Conservation (phyloP, 92 coral and sea anemone genomes). For the Epizoanthus ramosus region DNA sequence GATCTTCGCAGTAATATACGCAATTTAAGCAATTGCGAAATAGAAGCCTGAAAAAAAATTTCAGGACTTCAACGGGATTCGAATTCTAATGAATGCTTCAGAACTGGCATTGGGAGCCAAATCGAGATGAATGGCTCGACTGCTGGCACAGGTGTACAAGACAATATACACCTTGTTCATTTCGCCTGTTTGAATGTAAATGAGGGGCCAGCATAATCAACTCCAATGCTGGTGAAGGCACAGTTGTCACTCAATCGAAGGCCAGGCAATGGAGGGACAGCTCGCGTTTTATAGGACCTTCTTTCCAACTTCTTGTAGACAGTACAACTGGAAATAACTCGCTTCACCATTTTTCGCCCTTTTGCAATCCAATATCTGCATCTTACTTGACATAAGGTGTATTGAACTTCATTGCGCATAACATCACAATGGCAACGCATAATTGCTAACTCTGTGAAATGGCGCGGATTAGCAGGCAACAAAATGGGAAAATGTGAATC, state of each 20-base stretch:
- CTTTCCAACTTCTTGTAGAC: conserved; percentile 44
- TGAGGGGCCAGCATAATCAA: conserved; percentile 39
- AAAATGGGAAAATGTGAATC: conserved; percentile 43
- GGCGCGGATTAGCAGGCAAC: conserved; percentile 40
- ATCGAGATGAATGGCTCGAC: conserved; percentile 40
- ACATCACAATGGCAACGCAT: conserved; percentile 39
- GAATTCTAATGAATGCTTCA: conserved; percentile 33
- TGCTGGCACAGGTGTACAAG: conserved; percentile 43
- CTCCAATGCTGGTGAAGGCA: conserved; percentile 41
- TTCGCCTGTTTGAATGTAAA: conserved; percentile 3
- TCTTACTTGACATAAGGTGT: conserved; percentile 43
- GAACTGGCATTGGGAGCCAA: conserved; percentile 23
- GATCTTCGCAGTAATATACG: too few species aligned
- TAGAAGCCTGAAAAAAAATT: too few species aligned
- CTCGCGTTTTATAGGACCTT: not conserved
- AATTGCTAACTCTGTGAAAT: conserved; percentile 41
- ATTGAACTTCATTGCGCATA: conserved; percentile 46
- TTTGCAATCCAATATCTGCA: conserved; percentile 50
- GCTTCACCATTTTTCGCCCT: conserved; percentile 50
- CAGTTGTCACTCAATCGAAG: conserved; percentile 32
- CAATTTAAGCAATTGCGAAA: too few species aligned
- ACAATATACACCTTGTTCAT: conserved; percentile 42
- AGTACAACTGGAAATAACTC: conserved; percentile 37
- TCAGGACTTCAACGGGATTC: too few species aligned
- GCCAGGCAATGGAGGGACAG: conserved; percentile 17